Conservation (phyloP, 2,797 vertebrate genomes). For the Clangula hyemalis region DNA sequence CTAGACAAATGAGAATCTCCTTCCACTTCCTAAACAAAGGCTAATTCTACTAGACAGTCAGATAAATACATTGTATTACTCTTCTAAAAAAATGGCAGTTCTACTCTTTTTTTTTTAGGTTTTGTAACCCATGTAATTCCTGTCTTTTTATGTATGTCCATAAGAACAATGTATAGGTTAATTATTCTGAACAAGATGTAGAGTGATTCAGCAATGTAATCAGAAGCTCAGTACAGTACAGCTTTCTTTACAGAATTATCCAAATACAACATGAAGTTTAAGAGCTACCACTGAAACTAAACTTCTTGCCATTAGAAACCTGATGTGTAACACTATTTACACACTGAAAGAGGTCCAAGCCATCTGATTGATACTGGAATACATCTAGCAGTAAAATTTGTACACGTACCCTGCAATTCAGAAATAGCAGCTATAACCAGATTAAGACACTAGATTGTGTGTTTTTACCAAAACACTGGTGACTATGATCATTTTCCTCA, state of each 20-base stretch:
- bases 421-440: background rate
- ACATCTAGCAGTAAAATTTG: background rate
- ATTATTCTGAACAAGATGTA: background rate
- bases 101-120: background rate
- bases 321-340: background rate
- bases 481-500: background rate
- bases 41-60: background rate
- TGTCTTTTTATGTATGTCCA: background rate
- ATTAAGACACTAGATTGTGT: background rate
- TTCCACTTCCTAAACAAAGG: background rate
- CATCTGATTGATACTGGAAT: background rate
- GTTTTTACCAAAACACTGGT: background rate
- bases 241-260: background rate
- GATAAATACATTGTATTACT: background rate
- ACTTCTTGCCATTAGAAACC: background rate
- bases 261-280: background rate
- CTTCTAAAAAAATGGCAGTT: background rate
- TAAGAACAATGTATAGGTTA: background rate
- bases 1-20: background rate
- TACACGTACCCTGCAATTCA: background rate
- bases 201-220: background rate
- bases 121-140: background rate
- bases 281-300: background rate
- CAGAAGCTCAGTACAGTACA: background rate
- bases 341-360: background rate